These are phyloP conservation scores for Sinodicranocentrus sp. DNA, from an alignment of 2,888 invertebrate genomes.

Conservation along the genomic window DNA sequence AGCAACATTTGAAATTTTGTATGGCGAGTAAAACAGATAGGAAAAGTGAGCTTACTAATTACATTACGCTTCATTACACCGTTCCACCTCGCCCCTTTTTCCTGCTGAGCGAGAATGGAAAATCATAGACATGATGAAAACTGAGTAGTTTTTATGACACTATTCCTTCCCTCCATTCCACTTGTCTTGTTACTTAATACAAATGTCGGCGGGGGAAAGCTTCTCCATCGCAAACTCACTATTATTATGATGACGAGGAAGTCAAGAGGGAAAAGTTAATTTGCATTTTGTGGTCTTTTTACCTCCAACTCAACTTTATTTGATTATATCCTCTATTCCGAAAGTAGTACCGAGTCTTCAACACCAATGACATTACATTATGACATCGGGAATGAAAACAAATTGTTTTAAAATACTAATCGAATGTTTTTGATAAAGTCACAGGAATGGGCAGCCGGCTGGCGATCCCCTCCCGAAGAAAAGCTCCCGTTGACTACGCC, in stretches of 20 bases:
- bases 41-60: conserved; percentile 53
- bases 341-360: no score
- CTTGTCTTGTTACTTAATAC: not conserved
- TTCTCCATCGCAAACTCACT: no score
- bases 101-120: no score
- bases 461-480: conserved; percentile 68
- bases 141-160: conserved; percentile 9
- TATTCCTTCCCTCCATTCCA: no score
- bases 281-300: conserved; percentile 35
- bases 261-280: conserved; percentile 32
- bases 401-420: no score
- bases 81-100: not conserved
- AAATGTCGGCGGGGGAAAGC: no score
- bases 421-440: not conserved
- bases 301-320: not conserved
- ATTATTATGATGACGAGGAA: not conserved
- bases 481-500: conserved; percentile 90
- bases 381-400: no score
- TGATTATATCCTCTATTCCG: not conserved
- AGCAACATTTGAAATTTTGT: not conserved
- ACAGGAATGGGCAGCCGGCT: conserved; percentile 73
- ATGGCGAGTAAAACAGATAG: no score
- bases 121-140: not conserved
- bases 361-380: no score
- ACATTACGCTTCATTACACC: conserved; percentile 51